Evolutionary conservation across 2,888 invertebrate species (phyloP).

Genomic region (Laothoe populi): DNA sequence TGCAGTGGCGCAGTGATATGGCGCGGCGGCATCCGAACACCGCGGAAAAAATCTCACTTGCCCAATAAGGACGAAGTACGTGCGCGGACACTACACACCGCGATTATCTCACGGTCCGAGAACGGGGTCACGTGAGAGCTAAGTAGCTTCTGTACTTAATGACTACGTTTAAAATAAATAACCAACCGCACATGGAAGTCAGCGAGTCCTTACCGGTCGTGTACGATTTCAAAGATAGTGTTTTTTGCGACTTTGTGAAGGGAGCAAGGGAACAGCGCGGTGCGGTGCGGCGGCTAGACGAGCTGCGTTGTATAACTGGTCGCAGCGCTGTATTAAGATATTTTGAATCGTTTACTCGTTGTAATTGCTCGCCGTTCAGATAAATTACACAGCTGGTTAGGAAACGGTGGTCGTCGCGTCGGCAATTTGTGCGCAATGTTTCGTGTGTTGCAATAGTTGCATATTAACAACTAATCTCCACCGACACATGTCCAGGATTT

Average conservation of each 20-base stretch:
- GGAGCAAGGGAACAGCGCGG: conserved; percentile 37
- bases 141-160: conserved; percentile 67
- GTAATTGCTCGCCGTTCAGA: conserved; percentile 53
- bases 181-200: conserved; percentile 53
- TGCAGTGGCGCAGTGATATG: conserved; percentile 56
- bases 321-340: conserved; percentile 49
- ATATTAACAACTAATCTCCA: conserved; percentile 7
- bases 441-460: conserved; percentile 18
- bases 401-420: conserved; percentile 46
- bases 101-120: conserved; percentile 80
- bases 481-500: conserved; percentile 17
- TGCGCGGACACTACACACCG: conserved; percentile 75
- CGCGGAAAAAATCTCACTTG: conserved; percentile 60
- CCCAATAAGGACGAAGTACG: conserved; percentile 78
- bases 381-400: conserved; percentile 57
- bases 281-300: conserved; percentile 46
- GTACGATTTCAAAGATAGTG: conserved; percentile 64
- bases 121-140: conserved; percentile 77
- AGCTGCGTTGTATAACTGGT: conserved; percentile 49
- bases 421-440: conserved; percentile 51
- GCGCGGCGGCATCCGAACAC: conserved; percentile 35
- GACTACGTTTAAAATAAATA: conserved; percentile 62
- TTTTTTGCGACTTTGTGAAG: conserved; percentile 47
- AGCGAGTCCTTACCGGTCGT: conserved; percentile 63
- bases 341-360: conserved; percentile 51